These are phyloP conservation scores for Thunnus maccoyii DNA, from an alignment of 2,113 vertebrate genomes.

Conservation along the genomic window DNA sequence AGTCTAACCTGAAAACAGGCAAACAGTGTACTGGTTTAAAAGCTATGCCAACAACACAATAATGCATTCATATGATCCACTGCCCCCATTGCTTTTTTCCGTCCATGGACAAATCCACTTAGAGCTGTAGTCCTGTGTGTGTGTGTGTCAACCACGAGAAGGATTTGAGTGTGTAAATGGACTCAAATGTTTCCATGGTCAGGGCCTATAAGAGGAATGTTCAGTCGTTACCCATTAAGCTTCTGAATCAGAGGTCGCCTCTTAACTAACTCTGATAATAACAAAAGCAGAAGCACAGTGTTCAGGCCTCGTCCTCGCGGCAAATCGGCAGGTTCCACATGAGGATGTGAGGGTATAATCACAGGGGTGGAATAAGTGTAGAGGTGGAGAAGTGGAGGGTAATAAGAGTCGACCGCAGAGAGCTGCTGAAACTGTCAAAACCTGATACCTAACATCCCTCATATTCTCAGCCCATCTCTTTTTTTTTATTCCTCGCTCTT, in stretches of 20 bases:
- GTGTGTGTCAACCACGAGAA: background rate
- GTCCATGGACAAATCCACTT: conserved; percentile 49
- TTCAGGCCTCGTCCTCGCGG: conserved; percentile 36
- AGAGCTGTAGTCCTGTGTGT: conserved; percentile 7
- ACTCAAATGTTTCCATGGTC: conserved; percentile 27
- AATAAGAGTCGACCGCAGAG: background rate
- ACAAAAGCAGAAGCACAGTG: background rate
- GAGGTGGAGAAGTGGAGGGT: background rate
- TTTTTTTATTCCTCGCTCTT: background rate
- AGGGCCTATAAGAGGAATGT: conserved; percentile 43
- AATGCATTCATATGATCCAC: conserved; percentile 41
- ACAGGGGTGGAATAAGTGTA: conserved; percentile 2
- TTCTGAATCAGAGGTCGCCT: conserved; percentile 17
- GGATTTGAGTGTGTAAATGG: conserved; percentile 42
- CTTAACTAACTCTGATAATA: conserved; percentile 9
- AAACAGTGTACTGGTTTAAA: background rate
- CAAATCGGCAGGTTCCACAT: conserved; percentile 58
- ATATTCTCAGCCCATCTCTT: background rate
- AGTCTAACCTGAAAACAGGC: background rate
- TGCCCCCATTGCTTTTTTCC: conserved; percentile 28
- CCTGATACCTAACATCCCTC: conserved; percentile 19
- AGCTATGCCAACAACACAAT: background rate
- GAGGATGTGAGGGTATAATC: conserved; percentile 27
- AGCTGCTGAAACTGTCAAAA: conserved; percentile 21
- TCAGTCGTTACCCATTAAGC: conserved; percentile 27